Evolutionary conservation across 2,888 invertebrate species (phyloP).

Genomic region (Pterostichus madidus): DNA sequence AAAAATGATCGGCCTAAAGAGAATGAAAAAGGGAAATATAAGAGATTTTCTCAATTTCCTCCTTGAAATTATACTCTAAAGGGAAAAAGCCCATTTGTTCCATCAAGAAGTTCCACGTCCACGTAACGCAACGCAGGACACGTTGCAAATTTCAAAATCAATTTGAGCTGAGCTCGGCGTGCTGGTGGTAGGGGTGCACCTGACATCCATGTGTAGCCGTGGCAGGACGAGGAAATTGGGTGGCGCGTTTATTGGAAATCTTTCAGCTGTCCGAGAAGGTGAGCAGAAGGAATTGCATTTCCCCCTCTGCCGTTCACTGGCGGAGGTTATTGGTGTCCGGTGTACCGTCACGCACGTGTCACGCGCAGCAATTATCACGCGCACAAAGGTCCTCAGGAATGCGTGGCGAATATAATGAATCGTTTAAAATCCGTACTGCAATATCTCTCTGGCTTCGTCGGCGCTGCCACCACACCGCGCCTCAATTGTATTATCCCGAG

Average conservation of each 20-base stretch:
- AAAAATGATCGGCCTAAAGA: constrained; percentile 78
- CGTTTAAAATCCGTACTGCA: constrained; percentile 75
- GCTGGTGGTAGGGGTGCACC: constrained; percentile 69
- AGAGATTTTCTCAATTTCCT: constrained; percentile 78
- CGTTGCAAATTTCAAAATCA: constrained; percentile 58
- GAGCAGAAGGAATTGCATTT: constrained; percentile 74
- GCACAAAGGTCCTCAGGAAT: constrained; percentile 70
- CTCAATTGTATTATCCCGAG: constrained; percentile 59
- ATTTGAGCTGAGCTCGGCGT: constrained; percentile 72
- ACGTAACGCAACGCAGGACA: constrained; percentile 5
- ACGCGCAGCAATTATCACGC: constrained; percentile 69
- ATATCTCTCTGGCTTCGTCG: constrained; percentile 70
- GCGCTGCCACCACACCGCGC: constrained; percentile 23
- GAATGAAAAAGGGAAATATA: constrained; percentile 77
- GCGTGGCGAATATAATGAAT: constrained; percentile 75
- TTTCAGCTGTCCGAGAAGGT: constrained; percentile 76
- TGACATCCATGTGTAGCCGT: constrained; percentile 68
- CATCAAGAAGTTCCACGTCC: constrained; percentile 71
- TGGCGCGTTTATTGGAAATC: constrained; percentile 78
- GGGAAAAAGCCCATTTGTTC: constrained; percentile 75
- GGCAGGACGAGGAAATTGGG: constrained; percentile 75
- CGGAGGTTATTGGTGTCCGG: constrained; percentile 1
- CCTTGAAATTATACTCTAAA: constrained; percentile 76
- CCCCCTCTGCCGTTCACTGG: constrained; percentile 37
- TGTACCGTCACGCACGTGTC: constrained; percentile 3